Evolutionary conservation across 2,888 invertebrate genomes (phyloP), one percentile per base, ranked within the genome.

Genomic region (Orchestes rusci): DNA sequence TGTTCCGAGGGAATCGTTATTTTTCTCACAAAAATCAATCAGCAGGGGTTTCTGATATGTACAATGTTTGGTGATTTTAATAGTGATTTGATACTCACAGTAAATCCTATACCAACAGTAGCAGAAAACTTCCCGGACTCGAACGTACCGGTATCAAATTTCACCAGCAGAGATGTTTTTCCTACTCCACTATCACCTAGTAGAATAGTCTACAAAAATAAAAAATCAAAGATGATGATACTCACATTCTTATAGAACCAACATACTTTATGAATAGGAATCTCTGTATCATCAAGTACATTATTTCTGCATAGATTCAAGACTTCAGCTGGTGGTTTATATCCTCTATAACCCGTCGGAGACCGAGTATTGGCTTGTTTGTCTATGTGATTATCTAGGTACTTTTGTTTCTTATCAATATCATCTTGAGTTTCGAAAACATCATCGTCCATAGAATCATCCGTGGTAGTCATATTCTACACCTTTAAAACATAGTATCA

Each of bases 111-210:
- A 40, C 93, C 93, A 39, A 94, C 93, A 1, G 93, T 94, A 4
- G 93, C 93, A 0, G 93, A 89, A 69, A 93, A 94, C 57, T 87
- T 91, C 4, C 91, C 90, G 1, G 82, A 77, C 63, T 89, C 88
- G 67, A 93, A 93, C 70, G 83, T 88, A 39, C 90, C 90, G 10
- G 91, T 92, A 68, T 93, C 92, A 66, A 92, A 94, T 72, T 92
- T 90, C 19, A 93, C 92, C 50, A 94, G 73, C 39, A 94, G 74
- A 2, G 92, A 92, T 0, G 93, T 93, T 71, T 93, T 93, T 4
- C 93, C 93, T 12, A 93, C 92, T 4, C 92, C 92, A 52, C 90
- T 91, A 71, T 93, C 93, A 1, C 93, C 93, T 20, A 93, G 76
- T n/a, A 93, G 75, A 58, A 93, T 93, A 48, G 91, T 92, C 90